Conservation (phyloP, 2,113 vertebrate genomes). For the Verasper variegatus region DNA sequence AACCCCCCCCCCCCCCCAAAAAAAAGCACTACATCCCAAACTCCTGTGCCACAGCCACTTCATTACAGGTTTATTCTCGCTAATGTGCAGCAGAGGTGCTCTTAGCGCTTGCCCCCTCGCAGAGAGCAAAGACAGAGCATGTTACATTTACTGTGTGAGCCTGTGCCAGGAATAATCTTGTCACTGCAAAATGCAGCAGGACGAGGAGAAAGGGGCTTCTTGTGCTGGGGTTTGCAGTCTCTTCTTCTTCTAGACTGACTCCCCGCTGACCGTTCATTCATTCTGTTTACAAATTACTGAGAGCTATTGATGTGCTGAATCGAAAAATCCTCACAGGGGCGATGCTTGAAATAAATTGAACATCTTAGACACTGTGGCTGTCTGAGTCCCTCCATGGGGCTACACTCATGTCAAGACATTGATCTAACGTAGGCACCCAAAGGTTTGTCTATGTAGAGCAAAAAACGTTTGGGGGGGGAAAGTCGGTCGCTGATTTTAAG, state of each 20-base stretch:
- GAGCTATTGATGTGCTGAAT: conserved; percentile 63
- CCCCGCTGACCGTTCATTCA: conserved; percentile 56
- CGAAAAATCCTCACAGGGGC: conserved; percentile 45
- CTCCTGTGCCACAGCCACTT: conserved; percentile 6
- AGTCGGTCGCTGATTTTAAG: conserved; percentile 24
- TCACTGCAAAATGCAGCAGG: conserved; percentile 28
- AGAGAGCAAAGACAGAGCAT: conserved; percentile 3
- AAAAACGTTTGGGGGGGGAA: background rate
- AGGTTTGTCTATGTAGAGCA: conserved; percentile 25
- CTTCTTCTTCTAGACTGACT: conserved; percentile 39
- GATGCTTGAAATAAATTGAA: conserved; percentile 55
- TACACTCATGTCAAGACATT: conserved; percentile 49
- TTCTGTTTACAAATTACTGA: conserved; percentile 62
- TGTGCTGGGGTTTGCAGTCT: conserved; percentile 3
- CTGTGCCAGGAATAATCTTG: conserved; percentile 41
- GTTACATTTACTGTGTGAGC: conserved; percentile 15
- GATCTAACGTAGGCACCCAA: conserved; percentile 22
- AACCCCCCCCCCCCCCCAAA: background rate
- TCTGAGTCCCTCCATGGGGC: conserved; percentile 33
- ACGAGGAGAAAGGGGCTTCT: conserved; percentile 26
- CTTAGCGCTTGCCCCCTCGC: conserved; percentile 1
- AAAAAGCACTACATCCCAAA: background rate
- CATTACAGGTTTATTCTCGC: conserved; percentile 38
- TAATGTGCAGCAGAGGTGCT: conserved; percentile 36
- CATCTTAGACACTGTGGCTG: conserved; percentile 32